Conservation (phyloP, 1,140 invertebrate species). For the Brachionus plicatilis region DNA sequence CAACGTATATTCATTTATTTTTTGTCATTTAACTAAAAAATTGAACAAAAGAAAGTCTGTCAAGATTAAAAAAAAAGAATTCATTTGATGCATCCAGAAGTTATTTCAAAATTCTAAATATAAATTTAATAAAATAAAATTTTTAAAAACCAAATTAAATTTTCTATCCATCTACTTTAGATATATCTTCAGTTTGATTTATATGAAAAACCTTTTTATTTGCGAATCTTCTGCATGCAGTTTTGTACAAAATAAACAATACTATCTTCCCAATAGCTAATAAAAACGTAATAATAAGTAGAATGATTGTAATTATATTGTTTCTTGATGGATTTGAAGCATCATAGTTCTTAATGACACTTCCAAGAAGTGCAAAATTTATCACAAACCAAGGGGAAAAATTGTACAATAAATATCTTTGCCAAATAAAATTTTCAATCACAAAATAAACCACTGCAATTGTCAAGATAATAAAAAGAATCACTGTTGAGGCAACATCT, state of each 20-base stretch:
- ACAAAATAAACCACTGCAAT: slow-evolving; percentile 44
- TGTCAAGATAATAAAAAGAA: slow-evolving; percentile 42
- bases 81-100: too few relatives aligned
- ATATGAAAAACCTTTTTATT: neutral
- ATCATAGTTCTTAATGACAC: slow-evolving; percentile 35
- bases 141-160: neutral
- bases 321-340: slow-evolving; percentile 3
- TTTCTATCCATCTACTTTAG: neutral
- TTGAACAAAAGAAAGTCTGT: too few relatives aligned
- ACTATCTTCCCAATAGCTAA: slow-evolving; percentile 8
- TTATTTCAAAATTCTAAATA: too few relatives aligned
- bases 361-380: slow-evolving; percentile 46
- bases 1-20: too few relatives aligned
- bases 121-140: neutral
- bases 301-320: slow-evolving; percentile 34
- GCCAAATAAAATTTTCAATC: slow-evolving; percentile 45
- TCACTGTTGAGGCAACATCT: slow-evolving; percentile 43
- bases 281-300: neutral
- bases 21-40: too few relatives aligned
- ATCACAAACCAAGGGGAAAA: slow-evolving; percentile 48
- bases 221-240: neutral
- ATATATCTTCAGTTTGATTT: neutral
- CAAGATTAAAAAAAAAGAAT: too few relatives aligned
- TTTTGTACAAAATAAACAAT: slow-evolving; percentile 19
- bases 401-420: slow-evolving; percentile 47